Evolutionary conservation across 1,140 invertebrate genomes (phyloP).

Genomic region (Rhopalosiphum padi): DNA sequence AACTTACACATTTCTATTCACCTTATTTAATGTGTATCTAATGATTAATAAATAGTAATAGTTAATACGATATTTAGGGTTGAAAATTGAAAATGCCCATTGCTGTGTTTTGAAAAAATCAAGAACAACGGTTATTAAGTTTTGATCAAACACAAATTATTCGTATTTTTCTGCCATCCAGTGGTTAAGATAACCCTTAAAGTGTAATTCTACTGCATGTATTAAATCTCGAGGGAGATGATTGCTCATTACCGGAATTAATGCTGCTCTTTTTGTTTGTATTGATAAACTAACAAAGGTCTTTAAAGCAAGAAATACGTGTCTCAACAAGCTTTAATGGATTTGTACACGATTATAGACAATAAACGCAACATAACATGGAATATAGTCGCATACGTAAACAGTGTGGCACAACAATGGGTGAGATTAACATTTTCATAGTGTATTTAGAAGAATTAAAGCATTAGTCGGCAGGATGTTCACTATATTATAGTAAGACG

Average conservation of each 20-base stretch:
- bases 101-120: neutral
- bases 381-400: neutral
- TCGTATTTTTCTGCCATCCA: neutral
- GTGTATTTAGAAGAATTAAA: neutral
- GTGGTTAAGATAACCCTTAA: neutral
- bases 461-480: neutral
- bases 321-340: neutral
- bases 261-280: neutral
- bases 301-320: neutral
- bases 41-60: neutral
- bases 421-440: neutral
- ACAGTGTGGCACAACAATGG: neutral
- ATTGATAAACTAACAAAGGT: slow-evolving; percentile 3
- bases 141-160: neutral
- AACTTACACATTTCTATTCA: neutral
- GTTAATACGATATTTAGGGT: neutral
- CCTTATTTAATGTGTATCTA: neutral
- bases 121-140: neutral
- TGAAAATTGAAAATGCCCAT: neutral
- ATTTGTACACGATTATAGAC: slow-evolving; percentile 1
- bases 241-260: neutral
- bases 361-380: neutral
- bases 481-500: neutral
- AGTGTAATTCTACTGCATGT: neutral
- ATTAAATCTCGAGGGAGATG: neutral